A percentile compares a stretch with the other conserved stretches of the same genome.
Evolutionary conservation across 2,797 vertebrate species (phyloP).

Genomic region (Agapornis canus): DNA sequence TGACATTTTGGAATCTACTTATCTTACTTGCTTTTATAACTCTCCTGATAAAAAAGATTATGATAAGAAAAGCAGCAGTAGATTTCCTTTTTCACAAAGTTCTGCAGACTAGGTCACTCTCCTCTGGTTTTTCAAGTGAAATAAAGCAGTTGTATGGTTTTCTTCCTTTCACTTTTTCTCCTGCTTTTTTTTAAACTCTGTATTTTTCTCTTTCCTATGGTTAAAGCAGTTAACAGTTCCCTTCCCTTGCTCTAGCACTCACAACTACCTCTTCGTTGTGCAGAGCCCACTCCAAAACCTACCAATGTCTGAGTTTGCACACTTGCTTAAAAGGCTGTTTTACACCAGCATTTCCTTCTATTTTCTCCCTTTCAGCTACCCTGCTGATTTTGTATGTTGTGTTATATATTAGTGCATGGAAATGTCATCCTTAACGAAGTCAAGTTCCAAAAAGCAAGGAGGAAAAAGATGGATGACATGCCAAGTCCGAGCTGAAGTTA

Average conservation of each 20-base stretch:
- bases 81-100: background rate
- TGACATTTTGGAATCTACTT: background rate
- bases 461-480: background rate
- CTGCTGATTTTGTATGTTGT: background rate
- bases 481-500: background rate
- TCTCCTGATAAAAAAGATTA: background rate
- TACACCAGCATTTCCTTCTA: background rate
- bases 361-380: background rate
- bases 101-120: background rate
- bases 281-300: background rate
- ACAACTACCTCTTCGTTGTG: fast-evolving
- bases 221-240: background rate
- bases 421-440: conserved; percentile 14
- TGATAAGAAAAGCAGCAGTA: background rate
- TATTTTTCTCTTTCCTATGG: background rate
- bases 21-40: background rate
- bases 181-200: background rate
- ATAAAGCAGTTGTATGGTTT: background rate
- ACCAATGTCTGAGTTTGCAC: background rate
- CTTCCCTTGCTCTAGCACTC: background rate
- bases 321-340: background rate
- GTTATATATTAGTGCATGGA: background rate
- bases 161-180: background rate
- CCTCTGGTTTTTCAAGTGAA: background rate
- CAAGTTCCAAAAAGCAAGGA: background rate